These are phyloP conservation scores for Drosophila ercepeae DNA, from an alignment of 1,140 invertebrate species.

Conservation along the genomic window DNA sequence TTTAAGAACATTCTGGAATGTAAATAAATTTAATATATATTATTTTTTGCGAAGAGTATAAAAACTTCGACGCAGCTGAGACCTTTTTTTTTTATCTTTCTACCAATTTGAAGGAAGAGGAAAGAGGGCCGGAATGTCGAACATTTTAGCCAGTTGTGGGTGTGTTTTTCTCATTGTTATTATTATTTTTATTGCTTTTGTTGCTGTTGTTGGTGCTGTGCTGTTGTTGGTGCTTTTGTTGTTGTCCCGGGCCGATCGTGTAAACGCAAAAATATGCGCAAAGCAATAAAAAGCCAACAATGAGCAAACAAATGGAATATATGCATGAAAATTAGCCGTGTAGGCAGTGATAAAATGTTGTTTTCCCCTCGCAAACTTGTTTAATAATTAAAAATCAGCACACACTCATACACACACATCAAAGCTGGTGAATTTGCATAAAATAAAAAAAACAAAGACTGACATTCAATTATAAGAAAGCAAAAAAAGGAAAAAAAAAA, in stretches of 20 bases:
- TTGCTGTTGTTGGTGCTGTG: constrained; percentile 1
- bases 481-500: not conserved
- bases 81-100: not conserved
- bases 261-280: constrained; percentile 76
- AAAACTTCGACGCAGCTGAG: not conserved
- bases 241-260: constrained; percentile 46
- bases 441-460: not conserved
- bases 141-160: constrained; percentile 37
- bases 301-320: constrained; percentile 74
- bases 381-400: constrained; percentile 73
- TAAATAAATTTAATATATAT: no score
- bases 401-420: constrained; percentile 14
- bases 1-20: no score
- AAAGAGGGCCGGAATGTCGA: constrained; percentile 23
- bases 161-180: constrained; percentile 5
- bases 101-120: not conserved
- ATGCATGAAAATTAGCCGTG: constrained; percentile 67
- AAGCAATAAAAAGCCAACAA: constrained; percentile 69
- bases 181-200: constrained; percentile 9
- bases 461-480: not conserved
- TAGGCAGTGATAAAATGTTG: constrained; percentile 71
- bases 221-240: not conserved
- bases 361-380: constrained; percentile 70
- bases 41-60: no score
- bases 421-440: constrained; percentile 53